Conservation (phyloP, 2,888 invertebrate species). For the Dioctria linearis region DNA sequence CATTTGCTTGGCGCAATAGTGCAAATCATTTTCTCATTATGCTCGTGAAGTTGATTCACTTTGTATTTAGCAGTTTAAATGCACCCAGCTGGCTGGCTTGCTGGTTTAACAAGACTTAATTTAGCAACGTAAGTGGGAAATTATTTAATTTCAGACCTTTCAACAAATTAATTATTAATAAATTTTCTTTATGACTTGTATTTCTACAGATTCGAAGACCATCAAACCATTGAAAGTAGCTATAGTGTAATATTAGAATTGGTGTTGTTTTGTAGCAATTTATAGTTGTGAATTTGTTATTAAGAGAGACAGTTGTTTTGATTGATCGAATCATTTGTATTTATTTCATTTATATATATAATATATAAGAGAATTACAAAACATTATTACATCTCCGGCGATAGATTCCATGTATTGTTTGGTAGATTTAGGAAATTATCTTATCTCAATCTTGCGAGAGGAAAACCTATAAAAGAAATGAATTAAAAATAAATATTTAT, state of each 20-base stretch:
- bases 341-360: too few relatives aligned
- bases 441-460: too few relatives aligned
- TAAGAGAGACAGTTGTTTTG: too few relatives aligned
- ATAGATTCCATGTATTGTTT: too few relatives aligned
- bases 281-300: background rate
- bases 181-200: conserved; percentile 24
- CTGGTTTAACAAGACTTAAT: conserved; percentile 31
- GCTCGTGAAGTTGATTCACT: background rate
- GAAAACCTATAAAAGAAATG: too few relatives aligned
- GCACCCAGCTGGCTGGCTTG: background rate
- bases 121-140: conserved; percentile 48
- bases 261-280: background rate
- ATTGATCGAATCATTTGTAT: too few relatives aligned
- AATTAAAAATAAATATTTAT: too few relatives aligned
- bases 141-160: conserved; percentile 33
- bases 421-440: too few relatives aligned
- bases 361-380: too few relatives aligned
- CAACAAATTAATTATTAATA: conserved; percentile 39
- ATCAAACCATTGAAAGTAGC: background rate
- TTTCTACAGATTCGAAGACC: background rate
- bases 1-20: conserved; percentile 39
- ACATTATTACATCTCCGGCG: too few relatives aligned
- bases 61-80: conserved; percentile 5
- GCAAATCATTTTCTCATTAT: conserved; percentile 52
- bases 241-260: background rate